These are phyloP conservation scores for Drosophila punjabiensis DNA, from an alignment of 1,140 invertebrate genomes.

Conservation along the genomic window DNA sequence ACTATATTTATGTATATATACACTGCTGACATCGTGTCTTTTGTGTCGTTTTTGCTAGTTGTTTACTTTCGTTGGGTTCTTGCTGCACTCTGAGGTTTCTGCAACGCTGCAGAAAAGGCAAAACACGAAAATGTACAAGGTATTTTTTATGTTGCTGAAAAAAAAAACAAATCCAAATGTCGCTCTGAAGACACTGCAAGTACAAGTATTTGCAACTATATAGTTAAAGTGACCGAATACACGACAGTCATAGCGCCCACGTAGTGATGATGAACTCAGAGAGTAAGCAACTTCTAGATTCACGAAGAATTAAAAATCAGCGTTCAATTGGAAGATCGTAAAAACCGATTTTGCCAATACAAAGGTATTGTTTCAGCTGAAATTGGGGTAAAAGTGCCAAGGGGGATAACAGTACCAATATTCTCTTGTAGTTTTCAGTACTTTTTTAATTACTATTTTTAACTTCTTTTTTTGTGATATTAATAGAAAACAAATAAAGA, in stretches of 20 bases:
- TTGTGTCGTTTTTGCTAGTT: constrained; percentile 58
- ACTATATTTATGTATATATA: constrained; percentile 19
- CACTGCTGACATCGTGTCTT: constrained; percentile 73
- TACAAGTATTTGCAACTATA: constrained; percentile 4
- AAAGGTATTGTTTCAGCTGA: too few species aligned
- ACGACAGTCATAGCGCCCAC: constrained; percentile 10
- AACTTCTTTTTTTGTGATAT: too few species aligned
- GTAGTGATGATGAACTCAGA: too few species aligned
- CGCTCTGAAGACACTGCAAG: constrained; percentile 28
- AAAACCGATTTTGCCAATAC: too few species aligned
- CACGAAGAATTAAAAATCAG: too few species aligned
- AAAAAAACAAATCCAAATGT: constrained; percentile 33
- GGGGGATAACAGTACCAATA: too few species aligned
- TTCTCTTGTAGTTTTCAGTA: too few species aligned
- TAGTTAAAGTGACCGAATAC: constrained; percentile 31
- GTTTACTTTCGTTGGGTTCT: constrained; percentile 62
- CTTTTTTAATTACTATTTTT: too few species aligned
- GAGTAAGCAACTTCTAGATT: too few species aligned
- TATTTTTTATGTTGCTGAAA: constrained; percentile 24
- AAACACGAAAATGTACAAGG: constrained; percentile 60
- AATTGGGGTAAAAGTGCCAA: too few species aligned
- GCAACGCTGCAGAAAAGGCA: constrained; percentile 58
- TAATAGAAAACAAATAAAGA: too few species aligned
- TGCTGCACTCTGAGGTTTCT: constrained; percentile 43
- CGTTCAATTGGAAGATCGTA: too few species aligned